phyloP scores from a whole-genome alignment of 2,888 invertebrate genomes.

The Standfussiana lucernea region DNA sequence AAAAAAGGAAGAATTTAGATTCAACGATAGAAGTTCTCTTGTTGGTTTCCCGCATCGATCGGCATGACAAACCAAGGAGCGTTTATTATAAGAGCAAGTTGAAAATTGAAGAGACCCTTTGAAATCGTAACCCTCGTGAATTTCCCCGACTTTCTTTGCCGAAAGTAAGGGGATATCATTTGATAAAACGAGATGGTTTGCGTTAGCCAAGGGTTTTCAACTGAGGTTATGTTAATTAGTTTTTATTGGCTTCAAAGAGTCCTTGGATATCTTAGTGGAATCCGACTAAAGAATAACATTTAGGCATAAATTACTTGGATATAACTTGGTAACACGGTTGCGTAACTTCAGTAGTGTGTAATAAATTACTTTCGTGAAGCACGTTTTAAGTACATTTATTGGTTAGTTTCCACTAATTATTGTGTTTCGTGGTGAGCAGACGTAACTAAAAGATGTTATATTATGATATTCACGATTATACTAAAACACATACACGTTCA shows the following conservation, averaged over 20 bases:
- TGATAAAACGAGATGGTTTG: slow-evolving; percentile 11
- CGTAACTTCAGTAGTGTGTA: neutral
- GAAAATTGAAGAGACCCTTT: slow-evolving; percentile 3
- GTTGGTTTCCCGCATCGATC: neutral
- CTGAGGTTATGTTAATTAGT: neutral
- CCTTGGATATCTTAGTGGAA: neutral
- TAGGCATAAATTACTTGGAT: neutral
- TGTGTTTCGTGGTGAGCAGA: no score
- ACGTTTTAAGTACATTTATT: neutral
- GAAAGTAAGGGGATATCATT: slow-evolving; percentile 4
- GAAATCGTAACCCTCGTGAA: slow-evolving; percentile 4
- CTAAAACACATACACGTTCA: no score
- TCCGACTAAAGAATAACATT: neutral
- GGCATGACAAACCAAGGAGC: neutral
- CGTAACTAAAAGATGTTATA: no score
- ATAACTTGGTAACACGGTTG: neutral
- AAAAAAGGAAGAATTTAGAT: no score
- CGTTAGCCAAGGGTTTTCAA: neutral
- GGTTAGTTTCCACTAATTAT: no score
- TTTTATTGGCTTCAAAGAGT: neutral
- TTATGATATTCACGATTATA: no score
- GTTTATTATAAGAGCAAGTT: slow-evolving; percentile 14
- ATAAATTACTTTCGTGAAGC: neutral
- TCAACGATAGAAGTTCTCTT: neutral
- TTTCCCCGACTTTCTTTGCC: neutral